Evolutionary conservation across 2,113 vertebrate genomes (phyloP).

Genomic region (Ciconia maguari): DNA sequence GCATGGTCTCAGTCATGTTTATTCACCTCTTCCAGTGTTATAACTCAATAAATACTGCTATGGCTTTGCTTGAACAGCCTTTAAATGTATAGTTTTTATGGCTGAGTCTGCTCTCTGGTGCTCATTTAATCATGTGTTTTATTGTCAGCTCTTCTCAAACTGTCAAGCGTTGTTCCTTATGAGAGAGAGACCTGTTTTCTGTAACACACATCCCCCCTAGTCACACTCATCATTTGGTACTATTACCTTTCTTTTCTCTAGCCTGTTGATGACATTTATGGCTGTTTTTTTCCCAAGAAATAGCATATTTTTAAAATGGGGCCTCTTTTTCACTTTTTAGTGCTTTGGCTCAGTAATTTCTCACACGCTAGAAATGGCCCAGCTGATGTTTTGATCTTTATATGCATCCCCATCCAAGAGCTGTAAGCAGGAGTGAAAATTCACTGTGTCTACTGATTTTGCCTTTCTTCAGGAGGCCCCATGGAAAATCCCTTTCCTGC

Average conservation of each 20-base stretch:
- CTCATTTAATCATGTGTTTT: conserved; percentile 61
- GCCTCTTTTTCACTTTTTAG: conserved; percentile 4
- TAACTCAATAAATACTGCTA: conserved; percentile 39
- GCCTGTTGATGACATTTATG: conserved; percentile 50
- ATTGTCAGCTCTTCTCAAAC: conserved; percentile 60
- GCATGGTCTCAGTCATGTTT: neutral
- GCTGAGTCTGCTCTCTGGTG: neutral
- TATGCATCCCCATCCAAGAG: neutral
- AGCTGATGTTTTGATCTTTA: conserved; percentile 27
- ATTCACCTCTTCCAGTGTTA: conserved; percentile 5
- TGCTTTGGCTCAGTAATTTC: neutral
- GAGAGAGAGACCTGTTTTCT: conserved; percentile 28
- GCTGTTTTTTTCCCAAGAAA: neutral
- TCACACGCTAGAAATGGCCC: neutral
- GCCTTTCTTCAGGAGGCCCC: neutral
- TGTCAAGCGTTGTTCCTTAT: conserved; percentile 38
- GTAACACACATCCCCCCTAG: conserved; percentile 3
- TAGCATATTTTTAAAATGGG: neutral
- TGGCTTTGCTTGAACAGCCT: conserved; percentile 23
- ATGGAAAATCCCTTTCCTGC: neutral
- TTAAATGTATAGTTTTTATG: conserved; percentile 56
- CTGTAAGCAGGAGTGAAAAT: neutral
- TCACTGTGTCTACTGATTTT: neutral
- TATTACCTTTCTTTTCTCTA: neutral
- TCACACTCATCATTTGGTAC: conserved; percentile 31